Percentiles rank a stretch among this genome's conserved stretches.
These are phyloP conservation scores for Trachelus iudaicus DNA, from an alignment of 2,888 invertebrate genomes.

Conservation along the genomic window DNA sequence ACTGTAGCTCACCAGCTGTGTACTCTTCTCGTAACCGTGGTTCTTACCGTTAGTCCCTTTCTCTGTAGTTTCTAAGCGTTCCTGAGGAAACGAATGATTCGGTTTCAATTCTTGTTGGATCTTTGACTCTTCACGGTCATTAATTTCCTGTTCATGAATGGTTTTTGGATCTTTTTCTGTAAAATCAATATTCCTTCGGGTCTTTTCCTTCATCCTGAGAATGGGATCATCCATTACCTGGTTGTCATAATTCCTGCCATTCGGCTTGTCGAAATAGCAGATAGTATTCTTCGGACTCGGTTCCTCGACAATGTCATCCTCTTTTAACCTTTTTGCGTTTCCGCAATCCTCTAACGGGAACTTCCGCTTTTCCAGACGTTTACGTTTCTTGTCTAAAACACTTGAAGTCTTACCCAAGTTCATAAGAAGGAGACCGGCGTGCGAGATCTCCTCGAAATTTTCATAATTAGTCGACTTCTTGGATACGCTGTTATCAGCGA, in stretches of 20 bases:
- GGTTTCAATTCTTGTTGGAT: neutral
- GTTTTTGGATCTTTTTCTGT: slow-evolving; percentile 10
- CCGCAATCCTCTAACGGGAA: slow-evolving; percentile 14
- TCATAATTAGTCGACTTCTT: slow-evolving; percentile 34
- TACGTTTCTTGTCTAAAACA: neutral
- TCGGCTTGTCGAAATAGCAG: slow-evolving; percentile 23
- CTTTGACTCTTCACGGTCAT: neutral
- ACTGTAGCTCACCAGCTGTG: slow-evolving; percentile 10
- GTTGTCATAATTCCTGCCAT: slow-evolving; percentile 22
- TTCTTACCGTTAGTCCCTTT: slow-evolving; percentile 2
- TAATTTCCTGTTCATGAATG: neutral
- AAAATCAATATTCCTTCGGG: slow-evolving; percentile 37
- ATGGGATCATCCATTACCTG: slow-evolving; percentile 23
- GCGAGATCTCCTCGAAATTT: slow-evolving; percentile 50
- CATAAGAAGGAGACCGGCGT: slow-evolving; percentile 45
- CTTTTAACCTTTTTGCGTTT: slow-evolving; percentile 28
- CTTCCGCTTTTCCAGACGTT: neutral
- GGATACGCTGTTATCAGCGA: slow-evolving; percentile 63
- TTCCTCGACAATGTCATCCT: slow-evolving; percentile 19
- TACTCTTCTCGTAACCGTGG: slow-evolving; percentile 6
- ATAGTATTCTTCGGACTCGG: slow-evolving; percentile 15
- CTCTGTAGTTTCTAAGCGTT: neutral
- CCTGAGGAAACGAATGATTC: neutral
- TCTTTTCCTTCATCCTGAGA: slow-evolving; percentile 32
- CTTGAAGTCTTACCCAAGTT: slow-evolving; percentile 39